Evolutionary conservation across 2,888 invertebrate genomes (phyloP), one percentile per base, ranked within the genome.

Genomic region (Pollenia labialis): DNA sequence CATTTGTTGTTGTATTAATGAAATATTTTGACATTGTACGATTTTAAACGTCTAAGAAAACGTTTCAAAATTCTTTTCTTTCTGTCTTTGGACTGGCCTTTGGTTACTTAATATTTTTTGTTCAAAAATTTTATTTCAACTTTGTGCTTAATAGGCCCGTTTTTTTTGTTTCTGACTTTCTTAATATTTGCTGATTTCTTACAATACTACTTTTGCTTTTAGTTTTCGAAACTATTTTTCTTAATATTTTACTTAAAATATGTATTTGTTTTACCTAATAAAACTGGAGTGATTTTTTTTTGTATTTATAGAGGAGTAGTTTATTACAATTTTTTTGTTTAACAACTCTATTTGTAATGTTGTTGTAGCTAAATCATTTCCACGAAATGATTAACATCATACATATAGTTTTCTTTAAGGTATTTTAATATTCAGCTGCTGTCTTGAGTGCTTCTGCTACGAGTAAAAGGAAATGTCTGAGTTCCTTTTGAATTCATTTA

Each of bases 1-100:
- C 89, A 89, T 89, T 90, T 90, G 89, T 88, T 81, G 89, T 86
- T 88, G 89, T 87, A 80, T 89, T 90, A 87, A 90, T 89, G 83
- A 91, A 91, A 90, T 90, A 91, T 90, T 91, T 92, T 88, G 92
- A 92, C 92, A 92, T 92, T 81, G 88, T 89, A 87, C 81, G 23
- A 64, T 72, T 79, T 68, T 44, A 68, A 77, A 76, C 76, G 85
- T 81, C 23, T 50, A 4, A 32, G 32, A 32, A 66, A 85, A 68
- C 74, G 77, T 79, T 86, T 82, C 81, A 16, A 48, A 50, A 64
- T 52, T 54, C 50, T 76, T 72, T 23, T 83, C 40, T n/a, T 56
- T 75, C 60, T 75, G 56, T 71, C n/a, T 71, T 82, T 7, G 50
- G 32, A 40, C 62, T 62, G 46, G 14, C 48, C 46, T 72, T 64